Evolutionary conservation across 1,140 invertebrate species (phyloP), one percentile per base, ranked within the genome.

Genomic region (Drepana arcuata): DNA sequence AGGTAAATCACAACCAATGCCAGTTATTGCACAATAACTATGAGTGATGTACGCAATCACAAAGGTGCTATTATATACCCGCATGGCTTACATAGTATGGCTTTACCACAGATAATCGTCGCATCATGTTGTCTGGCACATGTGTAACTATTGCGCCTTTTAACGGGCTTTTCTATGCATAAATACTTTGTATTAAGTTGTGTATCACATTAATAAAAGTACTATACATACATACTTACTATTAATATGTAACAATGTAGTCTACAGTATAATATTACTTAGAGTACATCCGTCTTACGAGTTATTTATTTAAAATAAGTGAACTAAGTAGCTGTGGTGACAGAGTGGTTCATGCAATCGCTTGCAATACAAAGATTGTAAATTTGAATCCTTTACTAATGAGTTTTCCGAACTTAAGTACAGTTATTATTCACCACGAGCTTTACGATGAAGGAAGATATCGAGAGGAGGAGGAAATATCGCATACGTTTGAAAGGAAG

Each of bases 21-120:
- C 42, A 38, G 34, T 36, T 39, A 42, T 42, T n/a, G 34, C 38
- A 43, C 41, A 48, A 35, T 43, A 24, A 26, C n/a, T 10, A 14
- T 11, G n/a, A 26, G 29, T 23, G 24, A 36, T 36, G 41, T 46
- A 44, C 42, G 53, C 38, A 58, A 46, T 54, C 31, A 34, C 28
- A 34, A 47, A 35, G 48, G 38, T 47, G 48, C 50, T 42, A 66
- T 59, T 48, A 53, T 43, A 42, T 53, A 48, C 49, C 50, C 59
- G 55, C 59, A 62, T 57, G 39, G 28, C 28, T 36, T 55, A 46
- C 44, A 46, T 56, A 48, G 45, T 47, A 55, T 43, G 43, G 18
- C 41, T 46, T 41, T 30, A 41, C 27, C 34, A 35, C 13, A 35
- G 31, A 40, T 56, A 56, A 64, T 54, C 28, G 45, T 21, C 26